Evolutionary conservation across 2,888 invertebrate species (phyloP).

Genomic region (Pristionchus entomophagus): DNA sequence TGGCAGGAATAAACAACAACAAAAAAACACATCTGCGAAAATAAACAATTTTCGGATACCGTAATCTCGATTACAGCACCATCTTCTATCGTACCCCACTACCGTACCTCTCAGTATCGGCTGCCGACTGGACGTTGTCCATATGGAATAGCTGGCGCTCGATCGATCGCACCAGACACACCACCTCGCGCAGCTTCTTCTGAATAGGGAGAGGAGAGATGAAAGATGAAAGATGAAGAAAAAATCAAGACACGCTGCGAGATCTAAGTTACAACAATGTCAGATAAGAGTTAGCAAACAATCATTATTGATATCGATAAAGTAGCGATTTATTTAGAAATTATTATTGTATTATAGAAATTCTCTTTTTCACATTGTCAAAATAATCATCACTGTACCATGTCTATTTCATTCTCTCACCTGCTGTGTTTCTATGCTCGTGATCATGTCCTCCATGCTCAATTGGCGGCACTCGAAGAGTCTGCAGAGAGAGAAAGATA

Average conservation of each 20-base stretch:
- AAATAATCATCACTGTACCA: not conserved
- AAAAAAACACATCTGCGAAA: no score
- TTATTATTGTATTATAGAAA: no score
- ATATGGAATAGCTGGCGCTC: conserved; percentile 80
- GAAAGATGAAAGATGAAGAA: no score
- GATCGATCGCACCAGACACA: conserved; percentile 87
- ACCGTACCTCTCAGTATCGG: conserved; percentile 1
- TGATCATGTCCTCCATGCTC: conserved; percentile 52
- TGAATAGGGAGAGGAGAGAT: no score
- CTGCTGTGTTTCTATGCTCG: conserved; percentile 54
- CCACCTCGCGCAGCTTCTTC: conserved; percentile 78
- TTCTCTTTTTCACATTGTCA: no score
- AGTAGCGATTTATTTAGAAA: no score
- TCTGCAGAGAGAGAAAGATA: conserved; percentile 77
- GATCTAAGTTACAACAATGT: not conserved
- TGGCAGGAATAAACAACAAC: no score
- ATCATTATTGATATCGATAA: no score
- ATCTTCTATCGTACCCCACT: conserved; percentile 55
- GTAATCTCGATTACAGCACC: no score
- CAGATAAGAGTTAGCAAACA: no score
- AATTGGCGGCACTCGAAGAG: conserved; percentile 39
- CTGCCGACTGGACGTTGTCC: conserved; percentile 79
- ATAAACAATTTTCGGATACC: no score
- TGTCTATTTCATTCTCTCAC: not conserved
- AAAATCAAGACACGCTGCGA: not conserved